phyloP scores from a whole-genome alignment of 2,113 vertebrate species.

The Aythya baeri region DNA sequence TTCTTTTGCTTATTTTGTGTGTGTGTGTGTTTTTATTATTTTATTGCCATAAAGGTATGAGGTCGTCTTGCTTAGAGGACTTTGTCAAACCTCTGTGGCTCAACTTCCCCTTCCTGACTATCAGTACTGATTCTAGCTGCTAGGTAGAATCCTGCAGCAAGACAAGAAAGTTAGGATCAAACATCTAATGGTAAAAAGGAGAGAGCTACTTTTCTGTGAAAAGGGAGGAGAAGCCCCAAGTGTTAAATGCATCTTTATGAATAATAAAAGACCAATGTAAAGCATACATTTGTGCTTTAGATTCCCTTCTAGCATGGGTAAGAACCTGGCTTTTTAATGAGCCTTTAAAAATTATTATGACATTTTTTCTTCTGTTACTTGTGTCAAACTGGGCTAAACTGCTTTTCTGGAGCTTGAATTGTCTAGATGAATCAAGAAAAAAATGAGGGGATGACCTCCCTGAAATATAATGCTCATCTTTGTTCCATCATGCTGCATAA shows the following conservation, averaged over 20 bases:
- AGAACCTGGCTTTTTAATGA: slow-evolving; percentile 56
- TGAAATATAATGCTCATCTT: slow-evolving; percentile 35
- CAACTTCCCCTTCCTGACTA: slow-evolving; percentile 36
- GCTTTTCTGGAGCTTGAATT: slow-evolving; percentile 60
- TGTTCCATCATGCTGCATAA: slow-evolving; percentile 30
- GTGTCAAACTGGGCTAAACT: slow-evolving; percentile 47
- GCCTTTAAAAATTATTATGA: slow-evolving; percentile 54
- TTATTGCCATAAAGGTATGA: slow-evolving; percentile 10
- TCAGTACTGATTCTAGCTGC: slow-evolving; percentile 40
- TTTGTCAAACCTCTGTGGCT: slow-evolving; percentile 45
- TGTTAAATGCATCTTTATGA: slow-evolving; percentile 65
- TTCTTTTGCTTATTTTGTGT: background rate
- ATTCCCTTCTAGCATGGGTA: slow-evolving; percentile 59
- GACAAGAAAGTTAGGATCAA: slow-evolving; percentile 57
- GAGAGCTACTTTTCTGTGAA: slow-evolving; percentile 36
- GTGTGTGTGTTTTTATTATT: background rate
- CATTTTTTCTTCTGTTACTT: slow-evolving; percentile 22
- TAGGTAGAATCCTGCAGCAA: slow-evolving; percentile 62
- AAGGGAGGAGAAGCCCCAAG: slow-evolving; percentile 62
- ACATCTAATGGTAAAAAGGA: slow-evolving; percentile 44
- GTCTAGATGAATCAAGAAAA: slow-evolving; percentile 56
- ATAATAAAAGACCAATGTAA: slow-evolving; percentile 62
- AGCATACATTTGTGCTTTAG: slow-evolving; percentile 61
- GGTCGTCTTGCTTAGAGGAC: slow-evolving; percentile 52
- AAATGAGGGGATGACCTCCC: slow-evolving; percentile 33